Evolutionary conservation across 2,797 vertebrate species (phyloP).

Genomic region (Tauraco hartlaubi): DNA sequence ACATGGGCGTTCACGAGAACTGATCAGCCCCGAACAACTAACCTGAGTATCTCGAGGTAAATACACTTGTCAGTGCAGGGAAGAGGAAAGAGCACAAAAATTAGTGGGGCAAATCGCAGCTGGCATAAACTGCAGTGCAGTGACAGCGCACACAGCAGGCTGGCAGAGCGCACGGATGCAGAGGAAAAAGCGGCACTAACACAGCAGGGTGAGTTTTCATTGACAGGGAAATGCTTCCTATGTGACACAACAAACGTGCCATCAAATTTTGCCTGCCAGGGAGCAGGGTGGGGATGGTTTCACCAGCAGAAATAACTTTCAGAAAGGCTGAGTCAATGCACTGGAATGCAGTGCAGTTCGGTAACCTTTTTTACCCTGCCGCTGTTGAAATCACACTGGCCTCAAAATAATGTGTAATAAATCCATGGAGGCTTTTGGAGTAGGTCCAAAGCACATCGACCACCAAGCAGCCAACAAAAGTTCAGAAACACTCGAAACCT

Average conservation of each 20-base stretch:
- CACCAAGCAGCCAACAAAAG: not conserved
- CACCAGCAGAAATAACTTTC: not conserved
- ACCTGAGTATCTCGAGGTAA: not conserved
- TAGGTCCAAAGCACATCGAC: not conserved
- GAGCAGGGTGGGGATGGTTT: not conserved
- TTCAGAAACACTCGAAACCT: not conserved
- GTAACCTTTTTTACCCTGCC: not conserved
- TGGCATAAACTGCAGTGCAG: not conserved
- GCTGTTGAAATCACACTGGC: not conserved
- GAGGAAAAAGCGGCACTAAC: not conserved
- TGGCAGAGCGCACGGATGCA: not conserved
- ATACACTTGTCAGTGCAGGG: not conserved
- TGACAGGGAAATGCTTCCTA: not conserved
- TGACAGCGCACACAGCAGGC: not conserved
- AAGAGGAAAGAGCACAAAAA: not conserved
- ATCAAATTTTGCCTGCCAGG: not conserved
- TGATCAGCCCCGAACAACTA: not conserved
- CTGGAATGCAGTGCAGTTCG: not conserved
- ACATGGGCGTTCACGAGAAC: not conserved
- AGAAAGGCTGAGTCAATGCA: not conserved
- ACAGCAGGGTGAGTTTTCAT: not conserved
- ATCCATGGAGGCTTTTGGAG: not conserved
- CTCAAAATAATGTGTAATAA: not conserved
- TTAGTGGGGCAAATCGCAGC: not conserved
- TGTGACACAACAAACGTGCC: not conserved